Conservation (phyloP, 2,113 vertebrate species). For the Phycodurus eques region DNA sequence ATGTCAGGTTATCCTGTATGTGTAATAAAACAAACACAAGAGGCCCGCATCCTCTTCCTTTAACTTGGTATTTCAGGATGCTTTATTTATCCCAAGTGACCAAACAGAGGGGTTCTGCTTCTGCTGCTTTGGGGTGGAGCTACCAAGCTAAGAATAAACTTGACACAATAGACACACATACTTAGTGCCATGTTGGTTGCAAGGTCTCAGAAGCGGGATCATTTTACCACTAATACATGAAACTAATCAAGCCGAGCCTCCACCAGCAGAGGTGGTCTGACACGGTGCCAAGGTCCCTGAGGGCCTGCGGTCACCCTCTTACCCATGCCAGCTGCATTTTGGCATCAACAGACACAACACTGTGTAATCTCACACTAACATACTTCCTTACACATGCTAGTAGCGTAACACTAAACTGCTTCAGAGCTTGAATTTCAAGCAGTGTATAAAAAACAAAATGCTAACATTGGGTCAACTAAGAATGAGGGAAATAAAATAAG, state of each 20-base stretch:
- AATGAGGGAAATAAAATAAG: not conserved
- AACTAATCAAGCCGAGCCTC: conserved; percentile 28
- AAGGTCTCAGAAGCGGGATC: conserved; percentile 2
- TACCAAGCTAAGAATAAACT: conserved; percentile 37
- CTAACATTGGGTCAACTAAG: not conserved
- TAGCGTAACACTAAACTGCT: conserved; percentile 19
- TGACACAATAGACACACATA: conserved; percentile 11
- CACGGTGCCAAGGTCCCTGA: conserved; percentile 36
- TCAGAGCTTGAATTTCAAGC: not conserved
- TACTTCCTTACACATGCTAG: conserved; percentile 21
- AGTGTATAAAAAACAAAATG: not conserved
- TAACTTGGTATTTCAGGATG: conserved; percentile 59
- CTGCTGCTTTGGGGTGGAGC: conserved; percentile 59
- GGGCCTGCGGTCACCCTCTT: conserved; percentile 27
- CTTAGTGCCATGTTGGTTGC: not conserved
- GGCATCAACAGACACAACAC: conserved; percentile 33
- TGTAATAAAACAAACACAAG: conserved; percentile 54
- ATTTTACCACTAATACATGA: conserved; percentile 37
- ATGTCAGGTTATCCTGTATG: conserved; percentile 41
- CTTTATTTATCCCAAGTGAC: conserved; percentile 69
- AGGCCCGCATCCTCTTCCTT: conserved; percentile 66
- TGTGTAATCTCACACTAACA: conserved; percentile 17
- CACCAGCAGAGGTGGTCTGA: conserved; percentile 32
- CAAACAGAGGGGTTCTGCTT: conserved; percentile 61
- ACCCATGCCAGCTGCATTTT: conserved; percentile 33